Base-by-base conservation (phyloP, 2,113 vertebrate genomes). In the Perccottus glenii region DNA sequence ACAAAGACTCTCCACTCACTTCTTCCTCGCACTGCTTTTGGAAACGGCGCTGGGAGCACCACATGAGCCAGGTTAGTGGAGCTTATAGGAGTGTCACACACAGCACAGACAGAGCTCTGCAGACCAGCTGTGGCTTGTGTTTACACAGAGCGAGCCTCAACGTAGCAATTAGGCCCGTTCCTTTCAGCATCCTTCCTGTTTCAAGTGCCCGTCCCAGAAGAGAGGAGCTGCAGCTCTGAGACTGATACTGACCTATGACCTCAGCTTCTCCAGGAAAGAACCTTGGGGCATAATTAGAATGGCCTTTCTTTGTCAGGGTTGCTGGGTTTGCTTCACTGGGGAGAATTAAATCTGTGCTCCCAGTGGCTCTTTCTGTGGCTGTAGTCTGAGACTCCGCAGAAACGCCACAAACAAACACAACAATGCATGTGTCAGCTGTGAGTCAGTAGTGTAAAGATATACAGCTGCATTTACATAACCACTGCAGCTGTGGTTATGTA, bases 1-100 rank as follows among this genome's bases (percentile, higher is more conserved):
- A 73, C 83, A 46, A 66, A 75, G 86, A 68, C 56, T 80, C 42
- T 77, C 70, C 81, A 50, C 87, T 58, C 40, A 90, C 46, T 4
- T 89, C 56, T 76, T 80, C n/a, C 77, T 92, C 32, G 80, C 91
- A 48, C 35, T 75, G 48, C 35, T 85, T 40, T 76, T 88, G 70
- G 71, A 62, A 56, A 75, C 9, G 9, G 8, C 85, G 6, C 46
- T 60, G 46, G 85, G 62, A 80, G 11, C 65, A 42, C 27, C 80
- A 49, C 77, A 72, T 14, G 67, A 61, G 63, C 2, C 87, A 90
- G 93, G 93, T 93, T 55, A 90, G 91, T 88, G 6, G 45, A 61
- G 14, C 14, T 5, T n/a, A 10, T 27, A 27, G 19, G 19, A 27
- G 19, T 1, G 19, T 27, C 19, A 27, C 27, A 27, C 16, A 9